phyloP scores from a whole-genome alignment of 2,797 vertebrate genomes.

The Phalanger gymnotis region DNA sequence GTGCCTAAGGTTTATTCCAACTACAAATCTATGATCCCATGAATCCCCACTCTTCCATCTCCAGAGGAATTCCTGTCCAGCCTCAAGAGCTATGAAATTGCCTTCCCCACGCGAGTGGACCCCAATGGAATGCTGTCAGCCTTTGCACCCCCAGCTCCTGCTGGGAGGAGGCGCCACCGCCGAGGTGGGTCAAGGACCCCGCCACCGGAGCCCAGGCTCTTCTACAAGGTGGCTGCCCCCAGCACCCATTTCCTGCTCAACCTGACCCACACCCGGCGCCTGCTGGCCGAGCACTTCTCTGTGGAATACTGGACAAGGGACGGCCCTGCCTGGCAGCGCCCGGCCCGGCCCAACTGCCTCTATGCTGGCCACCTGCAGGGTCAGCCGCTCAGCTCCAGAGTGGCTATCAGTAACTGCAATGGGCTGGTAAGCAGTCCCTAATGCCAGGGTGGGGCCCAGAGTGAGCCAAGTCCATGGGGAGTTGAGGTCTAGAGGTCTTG shows the following conservation, averaged over 20 bases:
- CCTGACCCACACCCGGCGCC: constrained; percentile 93
- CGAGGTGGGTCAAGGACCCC: constrained; percentile 86
- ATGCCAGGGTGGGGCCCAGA: background rate
- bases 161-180: constrained; percentile 80
- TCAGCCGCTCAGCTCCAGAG: constrained; percentile 91
- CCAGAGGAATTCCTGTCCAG: constrained; percentile 95
- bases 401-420: constrained; percentile 99
- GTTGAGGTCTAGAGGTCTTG: background rate
- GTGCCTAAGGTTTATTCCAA: background rate
- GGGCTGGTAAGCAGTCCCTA: constrained; percentile 92
- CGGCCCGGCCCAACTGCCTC: constrained; percentile 93
- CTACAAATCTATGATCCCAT: constrained; percentile 30
- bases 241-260: constrained; percentile 95
- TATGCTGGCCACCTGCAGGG: constrained; percentile 96
- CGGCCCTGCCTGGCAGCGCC: constrained; percentile 94
- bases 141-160: constrained; percentile 81
- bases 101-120: constrained; percentile 94
- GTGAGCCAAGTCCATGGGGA: background rate
- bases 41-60: background rate
- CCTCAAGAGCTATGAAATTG: constrained; percentile 96
- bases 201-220: constrained; percentile 89
- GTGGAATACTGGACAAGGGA: constrained; percentile 98
- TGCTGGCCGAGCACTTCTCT: constrained; percentile 93
- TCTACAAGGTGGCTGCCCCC: constrained; percentile 95
- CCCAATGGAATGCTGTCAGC: constrained; percentile 90